Percentiles rank a stretch among this genome's conserved stretches.
Evolutionary conservation across 2,113 vertebrate genomes (phyloP).

Genomic region (Glaucidium brasilianum): DNA sequence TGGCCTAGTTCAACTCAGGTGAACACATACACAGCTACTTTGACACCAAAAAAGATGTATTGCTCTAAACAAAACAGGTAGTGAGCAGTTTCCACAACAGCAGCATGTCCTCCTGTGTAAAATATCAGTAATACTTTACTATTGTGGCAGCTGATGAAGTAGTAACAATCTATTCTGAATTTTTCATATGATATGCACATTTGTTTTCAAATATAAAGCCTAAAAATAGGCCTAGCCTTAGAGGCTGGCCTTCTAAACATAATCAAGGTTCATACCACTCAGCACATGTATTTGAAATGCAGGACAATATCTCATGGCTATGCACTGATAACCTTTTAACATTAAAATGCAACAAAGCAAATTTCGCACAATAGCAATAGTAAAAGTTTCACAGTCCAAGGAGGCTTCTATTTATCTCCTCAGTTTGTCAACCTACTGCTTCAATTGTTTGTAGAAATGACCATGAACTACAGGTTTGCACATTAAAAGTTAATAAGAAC

Average conservation of each 20-base stretch:
- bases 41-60: not conserved
- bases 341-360: conserved; percentile 48
- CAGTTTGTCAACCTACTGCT: not conserved
- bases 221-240: not conserved
- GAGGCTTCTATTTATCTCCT: conserved; percentile 35
- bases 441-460: not conserved
- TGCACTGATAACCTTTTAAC: not conserved
- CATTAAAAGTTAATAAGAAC: conserved; percentile 29
- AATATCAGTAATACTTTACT: not conserved
- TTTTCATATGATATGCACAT: not conserved
- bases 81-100: not conserved
- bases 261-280: conserved; percentile 28
- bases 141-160: not conserved
- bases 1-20: not conserved
- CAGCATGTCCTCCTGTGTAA: not conserved
- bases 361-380: conserved; percentile 3
- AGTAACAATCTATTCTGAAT: not conserved
- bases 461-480: not conserved
- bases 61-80: not conserved
- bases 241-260: not conserved
- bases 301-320: not conserved
- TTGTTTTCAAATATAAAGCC: not conserved
- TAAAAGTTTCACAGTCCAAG: conserved; percentile 32
- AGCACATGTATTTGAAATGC: not conserved
- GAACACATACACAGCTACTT: not conserved